A percentile compares a stretch with the other conserved stretches of the same genome.
Conservation (phyloP, 2,888 invertebrate genomes). For the Polydrusus pterygomalis region DNA sequence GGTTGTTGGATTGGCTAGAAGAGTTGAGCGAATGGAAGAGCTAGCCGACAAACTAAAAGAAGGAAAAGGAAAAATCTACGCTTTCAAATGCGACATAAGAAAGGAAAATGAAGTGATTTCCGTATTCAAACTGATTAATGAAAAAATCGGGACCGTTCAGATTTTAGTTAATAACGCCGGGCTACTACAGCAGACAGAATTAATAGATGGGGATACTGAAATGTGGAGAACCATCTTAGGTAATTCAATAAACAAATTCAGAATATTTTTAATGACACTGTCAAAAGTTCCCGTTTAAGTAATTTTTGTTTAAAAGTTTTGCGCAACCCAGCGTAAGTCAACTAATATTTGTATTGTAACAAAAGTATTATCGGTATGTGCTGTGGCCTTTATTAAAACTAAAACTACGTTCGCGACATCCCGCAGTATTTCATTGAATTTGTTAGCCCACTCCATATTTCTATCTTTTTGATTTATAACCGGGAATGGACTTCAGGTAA, state of each 20-base stretch:
- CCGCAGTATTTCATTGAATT: too few relatives aligned
- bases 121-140: conserved; percentile 59
- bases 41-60: conserved; percentile 53
- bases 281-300: too few relatives aligned
- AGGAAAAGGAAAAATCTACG: conserved; percentile 57
- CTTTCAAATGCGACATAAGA: conserved; percentile 58
- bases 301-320: too few relatives aligned
- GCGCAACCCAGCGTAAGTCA: too few relatives aligned
- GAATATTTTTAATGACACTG: too few relatives aligned
- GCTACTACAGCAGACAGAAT: conserved; percentile 50
- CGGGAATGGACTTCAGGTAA: too few relatives aligned
- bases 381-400: too few relatives aligned
- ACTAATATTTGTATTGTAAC: too few relatives aligned
- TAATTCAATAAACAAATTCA: neutral
- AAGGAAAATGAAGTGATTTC: conserved; percentile 61
- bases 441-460: too few relatives aligned
- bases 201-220: conserved; percentile 54
- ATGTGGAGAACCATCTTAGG: conserved; percentile 38
- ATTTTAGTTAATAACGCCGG: conserved; percentile 63
- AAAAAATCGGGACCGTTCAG: conserved; percentile 60
- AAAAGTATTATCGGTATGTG: too few relatives aligned
- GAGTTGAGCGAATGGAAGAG: conserved; percentile 60
- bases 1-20: conserved; percentile 61
- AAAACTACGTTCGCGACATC: too few relatives aligned
- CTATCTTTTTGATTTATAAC: too few relatives aligned